A percentile compares a stretch with the other conserved stretches of the same genome.
Evolutionary conservation across 2,797 vertebrate genomes (phyloP).

Genomic region (Phylloscopus collybita): DNA sequence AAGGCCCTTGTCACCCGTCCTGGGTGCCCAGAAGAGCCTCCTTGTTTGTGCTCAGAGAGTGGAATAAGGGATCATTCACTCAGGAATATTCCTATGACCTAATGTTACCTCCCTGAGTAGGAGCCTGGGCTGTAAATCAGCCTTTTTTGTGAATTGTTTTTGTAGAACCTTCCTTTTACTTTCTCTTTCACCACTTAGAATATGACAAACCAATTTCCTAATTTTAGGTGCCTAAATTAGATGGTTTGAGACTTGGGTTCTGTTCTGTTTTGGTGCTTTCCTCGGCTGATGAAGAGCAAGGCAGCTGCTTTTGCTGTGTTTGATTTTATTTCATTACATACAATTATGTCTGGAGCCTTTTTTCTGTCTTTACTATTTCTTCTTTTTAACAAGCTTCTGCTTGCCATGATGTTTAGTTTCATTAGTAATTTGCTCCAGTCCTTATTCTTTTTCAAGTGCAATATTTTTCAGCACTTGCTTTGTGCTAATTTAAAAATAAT

Average conservation of each 20-base stretch:
- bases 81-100: constrained; percentile 61
- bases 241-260: neutral
- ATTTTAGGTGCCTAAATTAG: constrained; percentile 37
- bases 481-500: neutral
- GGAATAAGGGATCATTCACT: constrained; percentile 57
- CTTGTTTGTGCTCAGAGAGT: constrained; percentile 43
- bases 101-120: constrained; percentile 28
- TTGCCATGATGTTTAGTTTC: neutral
- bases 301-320: neutral
- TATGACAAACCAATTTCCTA: neutral
- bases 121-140: neutral
- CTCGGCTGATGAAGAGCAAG: neutral
- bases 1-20: neutral
- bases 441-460: neutral
- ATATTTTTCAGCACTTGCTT: neutral
- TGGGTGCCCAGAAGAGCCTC: constrained; percentile 29
- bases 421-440: neutral
- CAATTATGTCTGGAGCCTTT: neutral
- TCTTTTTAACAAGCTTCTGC: neutral
- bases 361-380: neutral
- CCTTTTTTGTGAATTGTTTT: constrained; percentile 18
- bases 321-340: neutral
- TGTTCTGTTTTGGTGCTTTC: neutral
- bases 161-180: neutral
- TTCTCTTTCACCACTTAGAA: neutral